Evolutionary conservation across 2,113 vertebrate genomes (phyloP).

Genomic region (Lepidiolamprologus cunningtoni): DNA sequence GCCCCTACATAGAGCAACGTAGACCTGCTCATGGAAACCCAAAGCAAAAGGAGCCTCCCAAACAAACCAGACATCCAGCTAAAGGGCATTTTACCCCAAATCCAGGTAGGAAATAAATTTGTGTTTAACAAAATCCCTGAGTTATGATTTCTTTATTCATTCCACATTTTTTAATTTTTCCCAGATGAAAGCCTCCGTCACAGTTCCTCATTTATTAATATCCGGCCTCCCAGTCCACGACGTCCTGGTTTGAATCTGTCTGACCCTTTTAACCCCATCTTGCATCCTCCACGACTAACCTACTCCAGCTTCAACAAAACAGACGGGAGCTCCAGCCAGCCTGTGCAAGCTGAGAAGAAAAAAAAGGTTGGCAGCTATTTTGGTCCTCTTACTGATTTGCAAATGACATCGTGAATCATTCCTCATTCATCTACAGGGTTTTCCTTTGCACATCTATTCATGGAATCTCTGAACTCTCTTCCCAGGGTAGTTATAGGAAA

Average conservation of each 20-base stretch:
- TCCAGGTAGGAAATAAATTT: slow-evolving; percentile 46
- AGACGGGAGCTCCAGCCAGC: not conserved
- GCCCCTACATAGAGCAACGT: slow-evolving; percentile 15
- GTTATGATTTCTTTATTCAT: not conserved
- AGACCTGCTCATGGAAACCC: not conserved
- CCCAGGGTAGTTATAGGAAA: slow-evolving; percentile 49
- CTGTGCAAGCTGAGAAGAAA: slow-evolving; percentile 9
- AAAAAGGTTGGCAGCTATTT: slow-evolving; percentile 20
- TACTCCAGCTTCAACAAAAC: slow-evolving; percentile 22
- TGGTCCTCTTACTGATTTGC: not conserved
- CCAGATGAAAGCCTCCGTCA: slow-evolving; percentile 12
- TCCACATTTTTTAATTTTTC: not conserved
- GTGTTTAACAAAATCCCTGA: not conserved
- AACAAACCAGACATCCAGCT: slow-evolving; percentile 1
- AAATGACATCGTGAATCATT: not conserved
- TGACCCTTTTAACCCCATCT: slow-evolving; percentile 39
- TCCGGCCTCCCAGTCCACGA: slow-evolving; percentile 40
- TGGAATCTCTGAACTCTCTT: not conserved
- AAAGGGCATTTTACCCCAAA: slow-evolving; percentile 49
- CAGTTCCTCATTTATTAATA: slow-evolving; percentile 26
- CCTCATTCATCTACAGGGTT: not conserved
- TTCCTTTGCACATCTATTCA: not conserved
- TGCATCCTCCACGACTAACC: slow-evolving; percentile 52
- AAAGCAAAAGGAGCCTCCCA: slow-evolving; percentile 13
- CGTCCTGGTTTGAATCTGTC: slow-evolving; percentile 30